Evolutionary conservation across 2,888 invertebrate species (phyloP).

Genomic region (Plagiodera versicolora): DNA sequence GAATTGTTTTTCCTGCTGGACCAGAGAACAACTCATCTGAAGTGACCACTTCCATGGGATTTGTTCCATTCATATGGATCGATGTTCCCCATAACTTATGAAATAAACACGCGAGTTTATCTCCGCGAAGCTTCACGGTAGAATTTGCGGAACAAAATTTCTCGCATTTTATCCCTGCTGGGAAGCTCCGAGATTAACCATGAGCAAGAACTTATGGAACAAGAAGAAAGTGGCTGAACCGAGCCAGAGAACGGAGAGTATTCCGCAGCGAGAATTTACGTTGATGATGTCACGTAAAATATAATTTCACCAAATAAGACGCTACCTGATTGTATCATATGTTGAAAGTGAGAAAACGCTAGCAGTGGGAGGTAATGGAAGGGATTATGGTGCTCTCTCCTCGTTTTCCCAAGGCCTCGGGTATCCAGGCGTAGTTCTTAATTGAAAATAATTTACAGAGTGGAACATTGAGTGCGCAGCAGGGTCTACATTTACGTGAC

Average conservation of each 20-base stretch:
- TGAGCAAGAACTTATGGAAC: not conserved
- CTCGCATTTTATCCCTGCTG: not conserved
- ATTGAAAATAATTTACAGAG: not conserved
- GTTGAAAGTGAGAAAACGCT: conserved; percentile 2
- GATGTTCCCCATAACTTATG: not conserved
- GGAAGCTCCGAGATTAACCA: not conserved
- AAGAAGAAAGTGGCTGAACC: not conserved
- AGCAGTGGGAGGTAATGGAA: not conserved
- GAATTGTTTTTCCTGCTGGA: no score
- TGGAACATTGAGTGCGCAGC: no score
- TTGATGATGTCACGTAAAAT: conserved; percentile 35
- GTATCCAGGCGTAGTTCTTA: not conserved
- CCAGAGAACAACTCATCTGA: no score
- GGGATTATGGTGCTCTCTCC: not conserved
- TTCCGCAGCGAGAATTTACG: conserved; percentile 24
- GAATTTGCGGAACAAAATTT: not conserved
- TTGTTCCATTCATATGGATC: no score
- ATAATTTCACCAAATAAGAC: conserved; percentile 32
- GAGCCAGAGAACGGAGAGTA: not conserved
- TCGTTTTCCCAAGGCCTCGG: not conserved
- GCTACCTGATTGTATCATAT: conserved; percentile 29
- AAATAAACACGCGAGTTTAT: not conserved
- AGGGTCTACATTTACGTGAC: no score
- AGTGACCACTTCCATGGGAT: no score
- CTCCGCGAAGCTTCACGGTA: not conserved